Evolutionary conservation across 2,797 vertebrate genomes (phyloP).

Genomic region (Chlorospingus semifuscus): DNA sequence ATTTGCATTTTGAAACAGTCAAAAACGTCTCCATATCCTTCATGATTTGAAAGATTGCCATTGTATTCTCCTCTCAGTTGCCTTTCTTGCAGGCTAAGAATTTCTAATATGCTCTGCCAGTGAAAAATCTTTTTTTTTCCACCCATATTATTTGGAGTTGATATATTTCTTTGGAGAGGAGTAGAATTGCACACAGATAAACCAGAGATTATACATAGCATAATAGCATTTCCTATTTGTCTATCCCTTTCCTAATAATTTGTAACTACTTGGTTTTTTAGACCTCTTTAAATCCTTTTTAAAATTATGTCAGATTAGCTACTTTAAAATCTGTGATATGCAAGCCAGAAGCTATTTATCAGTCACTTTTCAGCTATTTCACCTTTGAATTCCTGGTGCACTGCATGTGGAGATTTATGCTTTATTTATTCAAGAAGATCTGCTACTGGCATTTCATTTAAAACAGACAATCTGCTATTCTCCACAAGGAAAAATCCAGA

Average conservation of each 20-base stretch:
- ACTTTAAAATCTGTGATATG: neutral
- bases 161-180: neutral
- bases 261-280: neutral
- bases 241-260: neutral
- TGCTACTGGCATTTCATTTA: neutral
- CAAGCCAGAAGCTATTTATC: neutral
- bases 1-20: neutral
- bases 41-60: neutral
- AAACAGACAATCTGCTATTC: neutral
- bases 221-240: neutral
- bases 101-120: neutral
- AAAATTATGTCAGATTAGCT: neutral
- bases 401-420: neutral
- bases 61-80: neutral
- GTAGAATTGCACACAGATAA: neutral
- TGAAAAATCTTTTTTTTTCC: neutral
- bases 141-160: neutral
- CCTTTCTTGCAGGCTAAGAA: neutral
- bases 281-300: neutral
- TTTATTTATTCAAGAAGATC: neutral
- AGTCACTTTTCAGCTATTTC: neutral
- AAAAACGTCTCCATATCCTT: neutral
- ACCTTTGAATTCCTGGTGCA: neutral
- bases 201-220: neutral
- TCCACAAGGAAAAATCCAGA: neutral